Evolutionary conservation across 2,888 invertebrate genomes (phyloP).

Genomic region (Druceiella hillmani): DNA sequence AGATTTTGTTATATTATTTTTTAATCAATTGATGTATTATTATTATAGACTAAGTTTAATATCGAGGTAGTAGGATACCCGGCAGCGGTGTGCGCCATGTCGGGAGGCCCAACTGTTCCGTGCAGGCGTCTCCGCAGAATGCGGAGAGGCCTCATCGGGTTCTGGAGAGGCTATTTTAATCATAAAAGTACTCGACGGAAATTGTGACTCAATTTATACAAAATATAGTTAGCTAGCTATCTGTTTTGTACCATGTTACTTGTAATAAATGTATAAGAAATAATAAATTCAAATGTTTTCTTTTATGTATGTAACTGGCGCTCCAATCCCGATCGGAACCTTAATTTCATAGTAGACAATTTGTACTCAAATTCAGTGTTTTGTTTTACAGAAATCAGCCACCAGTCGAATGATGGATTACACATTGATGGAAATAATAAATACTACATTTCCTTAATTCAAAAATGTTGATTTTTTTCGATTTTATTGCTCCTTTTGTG

Average conservation of each 20-base stretch:
- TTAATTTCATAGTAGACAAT: constrained; percentile 39
- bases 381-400: constrained; percentile 50
- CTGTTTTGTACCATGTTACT: constrained; percentile 51
- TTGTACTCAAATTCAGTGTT: constrained; percentile 46
- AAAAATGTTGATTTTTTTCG: constrained; percentile 42
- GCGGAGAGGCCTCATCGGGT: constrained; percentile 71
- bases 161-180: constrained; percentile 78
- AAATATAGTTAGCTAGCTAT: constrained; percentile 53
- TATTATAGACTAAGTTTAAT: constrained; percentile 52
- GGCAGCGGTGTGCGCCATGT: no score
- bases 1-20: no score
- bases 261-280: constrained; percentile 36
- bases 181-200: constrained; percentile 69
- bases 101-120: constrained; percentile 55
- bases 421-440: constrained; percentile 54
- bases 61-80: constrained; percentile 50
- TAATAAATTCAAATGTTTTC: neutral
- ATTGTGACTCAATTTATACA: constrained; percentile 52
- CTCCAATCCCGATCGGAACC: constrained; percentile 54
- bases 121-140: constrained; percentile 58
- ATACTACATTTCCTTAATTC: constrained; percentile 51
- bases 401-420: constrained; percentile 49
- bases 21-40: constrained; percentile 50
- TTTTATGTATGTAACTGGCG: constrained; percentile 31
- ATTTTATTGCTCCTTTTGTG: no score